Base-by-base conservation (phyloP, 2,113 vertebrate species). In the Etia nguti region DNA sequence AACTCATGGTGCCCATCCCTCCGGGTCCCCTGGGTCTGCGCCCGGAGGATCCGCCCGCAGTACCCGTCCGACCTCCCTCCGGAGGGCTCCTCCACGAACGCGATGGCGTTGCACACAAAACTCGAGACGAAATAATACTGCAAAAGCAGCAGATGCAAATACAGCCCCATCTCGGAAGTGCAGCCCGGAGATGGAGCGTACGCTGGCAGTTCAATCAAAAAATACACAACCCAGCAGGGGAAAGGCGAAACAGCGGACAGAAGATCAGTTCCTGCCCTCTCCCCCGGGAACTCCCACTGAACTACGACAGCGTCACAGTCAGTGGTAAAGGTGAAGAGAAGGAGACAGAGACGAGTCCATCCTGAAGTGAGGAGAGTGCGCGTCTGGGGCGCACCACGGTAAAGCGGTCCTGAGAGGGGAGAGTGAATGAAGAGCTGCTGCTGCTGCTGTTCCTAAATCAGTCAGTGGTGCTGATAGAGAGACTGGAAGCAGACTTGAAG, bases 1-100 rank as follows among this genome's bases (percentile, higher is more conserved):
- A 99, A 99, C 95, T 98, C 98, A 80, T 97, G 97, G 90, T 98
- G 97, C 59, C 97, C 98, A 91, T 99, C 98, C 90, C 96, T 97
- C 84, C 98, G 94, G 54, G 98, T 98, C 87, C 97, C 97, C 75
- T 98, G 98, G 54, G 96, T 97, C 95, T 97, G 96, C 84, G 97
- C 97, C 95, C 97, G 95, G 90, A 97, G 94, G 93, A 98, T 98
- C 89, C 98, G 96, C 84, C 97, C 97, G 97, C 98, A 99, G 94
- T 97, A 99, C 43, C 97, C 97, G 89, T 98, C 98, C 26, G 97
- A 97, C 88, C 97, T 97, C 31, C 96, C 91, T 31, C 96, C 97
- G 90, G 96, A 81, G 73, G 97, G 97, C 88, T 98, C 98, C 88
- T 98, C 97, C 7, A 96, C 92, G 92, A 98, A 98, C 13, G 97